phyloP scores from a whole-genome alignment of 2,797 vertebrate species.

The Anabas testudineus region DNA sequence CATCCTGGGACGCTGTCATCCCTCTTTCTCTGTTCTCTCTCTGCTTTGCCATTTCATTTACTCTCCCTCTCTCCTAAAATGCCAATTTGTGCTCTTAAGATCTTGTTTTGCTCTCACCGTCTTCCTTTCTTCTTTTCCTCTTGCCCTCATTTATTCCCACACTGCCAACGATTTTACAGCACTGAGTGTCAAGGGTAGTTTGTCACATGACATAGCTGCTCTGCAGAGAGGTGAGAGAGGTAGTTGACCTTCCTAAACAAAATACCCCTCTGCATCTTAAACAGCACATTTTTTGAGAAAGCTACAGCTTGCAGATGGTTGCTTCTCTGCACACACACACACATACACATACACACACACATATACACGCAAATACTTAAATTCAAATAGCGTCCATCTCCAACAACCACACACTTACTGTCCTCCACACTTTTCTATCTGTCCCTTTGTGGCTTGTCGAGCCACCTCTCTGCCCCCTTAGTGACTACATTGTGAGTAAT shows the following conservation, averaged over 20 bases:
- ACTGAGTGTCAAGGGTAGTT: slow-evolving; percentile 58
- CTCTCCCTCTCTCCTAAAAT: neutral
- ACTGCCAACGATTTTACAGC: slow-evolving; percentile 20
- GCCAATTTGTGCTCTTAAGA: neutral
- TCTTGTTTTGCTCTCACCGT: neutral
- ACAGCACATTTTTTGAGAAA: slow-evolving; percentile 56
- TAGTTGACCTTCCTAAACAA: slow-evolving; percentile 70
- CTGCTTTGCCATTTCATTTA: neutral
- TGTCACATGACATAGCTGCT: slow-evolving; percentile 59
- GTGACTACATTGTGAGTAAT: slow-evolving; percentile 48
- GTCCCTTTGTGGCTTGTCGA: slow-evolving; percentile 14
- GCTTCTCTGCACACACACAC: slow-evolving; percentile 26
- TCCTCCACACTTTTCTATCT: neutral
- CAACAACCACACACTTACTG: neutral
- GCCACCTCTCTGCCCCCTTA: slow-evolving; percentile 28
- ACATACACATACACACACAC: too few species aligned
- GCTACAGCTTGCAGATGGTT: slow-evolving; percentile 53
- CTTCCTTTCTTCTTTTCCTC: neutral
- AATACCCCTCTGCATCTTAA: slow-evolving; percentile 74
- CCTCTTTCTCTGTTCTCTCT: neutral
- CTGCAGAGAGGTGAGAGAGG: slow-evolving; percentile 29
- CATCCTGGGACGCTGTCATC: neutral
- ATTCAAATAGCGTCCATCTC: slow-evolving; percentile 17
- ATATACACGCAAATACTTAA: neutral
- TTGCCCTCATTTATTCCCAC: slow-evolving; percentile 2